Evolutionary conservation across 37 sponge, comb jelly and placozoan species (phyloP).

Genomic region (Geodia barretti): DNA sequence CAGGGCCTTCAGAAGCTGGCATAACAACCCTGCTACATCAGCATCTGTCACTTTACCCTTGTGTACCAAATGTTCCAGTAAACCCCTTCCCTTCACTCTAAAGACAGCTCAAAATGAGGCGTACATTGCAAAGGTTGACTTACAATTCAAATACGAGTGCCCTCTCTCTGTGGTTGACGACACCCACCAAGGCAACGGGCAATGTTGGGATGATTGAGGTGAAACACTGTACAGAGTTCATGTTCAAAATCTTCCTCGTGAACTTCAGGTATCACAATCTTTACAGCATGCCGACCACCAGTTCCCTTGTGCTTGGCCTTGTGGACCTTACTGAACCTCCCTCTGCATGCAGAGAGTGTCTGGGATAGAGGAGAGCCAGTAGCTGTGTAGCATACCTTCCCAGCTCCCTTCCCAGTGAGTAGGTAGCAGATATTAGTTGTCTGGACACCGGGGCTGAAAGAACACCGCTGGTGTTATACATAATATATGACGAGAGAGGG

Average conservation of each 20-base stretch:
- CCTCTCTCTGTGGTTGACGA: neutral
- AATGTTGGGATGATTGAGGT: constrained; percentile 37
- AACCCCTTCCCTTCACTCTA: constrained; percentile 17
- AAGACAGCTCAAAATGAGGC: neutral
- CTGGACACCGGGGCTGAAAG: neutral
- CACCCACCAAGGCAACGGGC: constrained; percentile 7
- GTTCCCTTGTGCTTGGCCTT: constrained; percentile 30
- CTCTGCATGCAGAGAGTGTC: no score
- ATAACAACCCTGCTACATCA: constrained; percentile 8
- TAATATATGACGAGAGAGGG: no score
- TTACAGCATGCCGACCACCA: constrained; percentile 15
- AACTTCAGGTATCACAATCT: neutral
- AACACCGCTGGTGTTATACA: no score
- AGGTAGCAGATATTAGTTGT: neutral
- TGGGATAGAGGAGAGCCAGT: no score
- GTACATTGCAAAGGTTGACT: neutral
- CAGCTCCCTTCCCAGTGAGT: neutral
- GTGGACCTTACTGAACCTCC: constrained; percentile 28
- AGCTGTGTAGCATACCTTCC: neutral
- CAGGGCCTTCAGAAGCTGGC: constrained; percentile 50
- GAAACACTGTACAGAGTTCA: constrained; percentile 28
- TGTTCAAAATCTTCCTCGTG: constrained; percentile 19
- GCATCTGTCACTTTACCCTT: constrained; percentile 26
- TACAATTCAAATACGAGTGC: constrained; percentile 39
- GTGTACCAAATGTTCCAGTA: constrained; percentile 26